Conservation (phyloP, 2,113 vertebrate species). For the Mastomys natalensis region DNA sequence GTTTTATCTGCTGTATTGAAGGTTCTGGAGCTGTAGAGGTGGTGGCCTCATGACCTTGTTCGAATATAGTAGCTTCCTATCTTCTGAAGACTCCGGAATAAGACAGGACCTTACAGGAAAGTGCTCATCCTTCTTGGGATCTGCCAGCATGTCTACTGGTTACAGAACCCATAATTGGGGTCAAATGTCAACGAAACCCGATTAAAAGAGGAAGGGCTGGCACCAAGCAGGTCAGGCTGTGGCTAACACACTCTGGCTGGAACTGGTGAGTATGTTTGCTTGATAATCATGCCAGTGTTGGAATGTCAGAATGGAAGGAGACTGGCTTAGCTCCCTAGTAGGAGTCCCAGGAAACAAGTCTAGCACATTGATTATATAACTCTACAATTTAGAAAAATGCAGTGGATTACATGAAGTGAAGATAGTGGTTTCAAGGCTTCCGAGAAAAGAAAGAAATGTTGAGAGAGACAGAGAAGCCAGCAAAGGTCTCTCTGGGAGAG, state of each 20-base stretch:
- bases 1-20: neutral
- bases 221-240: neutral
- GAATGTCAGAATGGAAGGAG: neutral
- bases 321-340: neutral
- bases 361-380: neutral
- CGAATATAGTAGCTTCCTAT: neutral
- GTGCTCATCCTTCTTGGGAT: neutral
- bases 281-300: neutral
- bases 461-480: neutral
- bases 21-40: neutral
- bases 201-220: neutral
- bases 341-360: neutral
- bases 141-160: neutral
- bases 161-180: neutral
- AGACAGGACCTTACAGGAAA: neutral
- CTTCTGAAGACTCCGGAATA: neutral
- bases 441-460: neutral
- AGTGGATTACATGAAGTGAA: neutral
- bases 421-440: neutral
- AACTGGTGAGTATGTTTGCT: neutral
- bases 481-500: neutral
- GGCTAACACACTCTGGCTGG: rapidly evolving
- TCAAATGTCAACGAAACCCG: neutral
- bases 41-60: neutral
- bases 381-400: neutral